phyloP scores from a whole-genome alignment of 2,888 invertebrate species.

The Megalurothrips usitatus region DNA sequence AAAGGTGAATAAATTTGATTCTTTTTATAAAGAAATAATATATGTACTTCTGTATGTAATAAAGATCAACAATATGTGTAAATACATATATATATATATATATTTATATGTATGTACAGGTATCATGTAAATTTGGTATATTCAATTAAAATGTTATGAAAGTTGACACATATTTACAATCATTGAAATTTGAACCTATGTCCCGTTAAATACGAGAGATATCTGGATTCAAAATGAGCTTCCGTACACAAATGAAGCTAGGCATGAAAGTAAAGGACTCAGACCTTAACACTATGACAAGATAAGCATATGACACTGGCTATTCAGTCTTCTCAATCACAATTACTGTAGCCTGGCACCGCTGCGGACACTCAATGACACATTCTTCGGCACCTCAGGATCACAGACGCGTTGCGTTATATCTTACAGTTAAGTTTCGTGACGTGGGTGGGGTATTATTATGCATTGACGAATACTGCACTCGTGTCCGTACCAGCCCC shows the following conservation, averaged over 20 bases:
- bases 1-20: background rate
- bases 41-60: slow-evolving; percentile 25
- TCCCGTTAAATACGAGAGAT: background rate
- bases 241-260: too few species aligned
- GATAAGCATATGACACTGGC: background rate
- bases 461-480: too few species aligned
- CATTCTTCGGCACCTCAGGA: background rate
- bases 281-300: background rate
- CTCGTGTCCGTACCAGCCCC: too few species aligned
- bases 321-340: slow-evolving; percentile 17
- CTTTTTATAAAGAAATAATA: slow-evolving; percentile 14
- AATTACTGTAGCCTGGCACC: background rate
- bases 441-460: too few species aligned
- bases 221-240: too few species aligned
- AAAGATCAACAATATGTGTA: slow-evolving; percentile 9
- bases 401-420: background rate
- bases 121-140: slow-evolving; percentile 18
- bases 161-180: background rate
- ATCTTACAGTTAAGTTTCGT: background rate
- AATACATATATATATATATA: slow-evolving; percentile 8
- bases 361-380: background rate
- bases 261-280: background rate
- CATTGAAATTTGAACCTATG: background rate
- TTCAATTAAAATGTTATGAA: slow-evolving; percentile 18
- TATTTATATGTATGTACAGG: slow-evolving; percentile 25